phyloP scores from a whole-genome alignment of 2,113 vertebrate species.

The Psephotus haematonotus region DNA sequence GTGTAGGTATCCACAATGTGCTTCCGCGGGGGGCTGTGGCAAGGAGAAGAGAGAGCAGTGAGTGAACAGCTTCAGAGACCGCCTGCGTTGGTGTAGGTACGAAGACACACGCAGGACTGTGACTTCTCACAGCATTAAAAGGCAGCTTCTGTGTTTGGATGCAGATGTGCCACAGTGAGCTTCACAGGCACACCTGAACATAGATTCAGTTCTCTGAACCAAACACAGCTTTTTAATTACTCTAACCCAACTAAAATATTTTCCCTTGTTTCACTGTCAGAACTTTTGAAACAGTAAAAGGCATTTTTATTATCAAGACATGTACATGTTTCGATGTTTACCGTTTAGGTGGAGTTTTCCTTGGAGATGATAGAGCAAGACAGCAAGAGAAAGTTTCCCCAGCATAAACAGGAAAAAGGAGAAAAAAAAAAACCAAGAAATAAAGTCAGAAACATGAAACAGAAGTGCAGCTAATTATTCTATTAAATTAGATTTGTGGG shows the following conservation, averaged over 20 bases:
- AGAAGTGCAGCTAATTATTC: neutral
- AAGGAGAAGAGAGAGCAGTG: neutral
- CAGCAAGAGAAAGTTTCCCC: constrained; percentile 68
- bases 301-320: neutral
- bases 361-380: constrained; percentile 68
- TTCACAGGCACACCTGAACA: neutral
- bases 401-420: constrained; percentile 49
- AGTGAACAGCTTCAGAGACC: accelerated
- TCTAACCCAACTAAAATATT: neutral
- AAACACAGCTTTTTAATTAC: neutral
- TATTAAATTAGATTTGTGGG: neutral
- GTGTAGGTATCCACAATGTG: constrained; percentile 90
- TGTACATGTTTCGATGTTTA: constrained; percentile 53
- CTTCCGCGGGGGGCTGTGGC: constrained; percentile 82
- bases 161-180: neutral
- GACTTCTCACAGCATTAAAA: neutral
- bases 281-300: neutral
- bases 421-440: constrained; percentile 43
- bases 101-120: accelerated
- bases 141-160: accelerated
- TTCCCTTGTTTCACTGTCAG: neutral
- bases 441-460: constrained; percentile 1
- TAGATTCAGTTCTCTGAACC: neutral
- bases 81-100: accelerated
- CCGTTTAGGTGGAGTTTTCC: constrained; percentile 83